These are phyloP conservation scores for Allolobophora icterica DNA, from an alignment of 2,888 invertebrate genomes.

Conservation along the genomic window DNA sequence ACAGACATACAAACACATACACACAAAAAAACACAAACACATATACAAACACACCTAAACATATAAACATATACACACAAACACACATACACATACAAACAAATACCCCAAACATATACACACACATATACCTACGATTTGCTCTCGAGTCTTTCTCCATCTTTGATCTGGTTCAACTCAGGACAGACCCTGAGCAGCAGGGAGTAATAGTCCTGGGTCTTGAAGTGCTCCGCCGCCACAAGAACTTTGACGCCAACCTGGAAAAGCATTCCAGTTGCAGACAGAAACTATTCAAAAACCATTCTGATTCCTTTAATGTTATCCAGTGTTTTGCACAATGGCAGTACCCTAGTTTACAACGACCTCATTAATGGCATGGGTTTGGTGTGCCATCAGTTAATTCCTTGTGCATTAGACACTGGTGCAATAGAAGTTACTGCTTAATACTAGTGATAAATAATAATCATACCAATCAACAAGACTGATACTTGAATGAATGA, in stretches of 20 bases:
- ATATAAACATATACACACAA: no score
- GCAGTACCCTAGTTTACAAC: no score
- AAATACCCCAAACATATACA: background rate
- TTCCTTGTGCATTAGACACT: no score
- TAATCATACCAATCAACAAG: no score
- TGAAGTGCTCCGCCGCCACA: slow-evolving; percentile 73
- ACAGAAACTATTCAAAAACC: no score
- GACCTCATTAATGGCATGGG: no score
- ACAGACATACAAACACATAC: no score
- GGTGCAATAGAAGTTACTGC: no score
- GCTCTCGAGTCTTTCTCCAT: background rate
- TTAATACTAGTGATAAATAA: no score
- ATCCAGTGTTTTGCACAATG: background rate
- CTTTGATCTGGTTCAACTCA: slow-evolving; percentile 60
- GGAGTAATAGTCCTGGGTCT: slow-evolving; percentile 74
- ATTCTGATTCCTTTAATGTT: background rate
- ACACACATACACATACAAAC: no score
- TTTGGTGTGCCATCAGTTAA: no score
- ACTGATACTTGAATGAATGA: no score
- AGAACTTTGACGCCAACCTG: slow-evolving; percentile 73
- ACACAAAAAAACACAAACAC: background rate
- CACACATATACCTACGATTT: background rate
- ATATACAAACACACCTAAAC: background rate
- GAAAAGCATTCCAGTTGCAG: slow-evolving; percentile 25
- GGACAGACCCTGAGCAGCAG: slow-evolving; percentile 73